Conservation (phyloP, 1,140 invertebrate species). For the Caenorhabditis tropicalis region DNA sequence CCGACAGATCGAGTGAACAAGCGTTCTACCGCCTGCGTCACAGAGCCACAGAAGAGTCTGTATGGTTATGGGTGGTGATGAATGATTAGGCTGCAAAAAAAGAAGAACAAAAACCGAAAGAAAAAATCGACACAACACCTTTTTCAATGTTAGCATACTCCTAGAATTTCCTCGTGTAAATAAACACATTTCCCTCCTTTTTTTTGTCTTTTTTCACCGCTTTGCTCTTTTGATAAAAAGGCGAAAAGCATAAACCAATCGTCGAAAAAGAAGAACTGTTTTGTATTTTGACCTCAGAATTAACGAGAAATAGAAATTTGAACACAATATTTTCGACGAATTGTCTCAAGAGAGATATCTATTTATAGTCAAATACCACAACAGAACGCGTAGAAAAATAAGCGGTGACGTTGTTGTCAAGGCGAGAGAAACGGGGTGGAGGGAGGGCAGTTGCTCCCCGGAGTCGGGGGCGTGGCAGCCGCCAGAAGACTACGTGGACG, state of each 20-base stretch:
- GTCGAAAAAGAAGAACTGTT: too few species aligned
- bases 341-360: neutral
- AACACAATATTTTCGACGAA: too few species aligned
- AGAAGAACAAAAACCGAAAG: too few species aligned
- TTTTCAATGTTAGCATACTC: constrained; percentile 9
- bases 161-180: neutral
- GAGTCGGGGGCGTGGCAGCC: neutral
- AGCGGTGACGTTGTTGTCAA: neutral
- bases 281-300: too few species aligned
- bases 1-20: too few species aligned
- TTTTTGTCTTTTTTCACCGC: neutral
- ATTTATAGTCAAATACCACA: neutral
- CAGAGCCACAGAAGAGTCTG: too few species aligned
- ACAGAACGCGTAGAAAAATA: neutral
- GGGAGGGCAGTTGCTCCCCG: neutral
- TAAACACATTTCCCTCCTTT: neutral
- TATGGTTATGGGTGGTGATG: too few species aligned
- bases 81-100: too few species aligned
- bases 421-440: too few species aligned
- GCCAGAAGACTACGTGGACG: constrained; percentile 17
- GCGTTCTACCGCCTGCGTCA: too few species aligned
- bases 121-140: neutral
- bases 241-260: too few species aligned
- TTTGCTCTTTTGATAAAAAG: constrained; percentile 5
- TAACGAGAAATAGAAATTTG: too few species aligned